Percentiles rank a stretch among this genome's conserved stretches.
phyloP scores from a whole-genome alignment of 2,888 invertebrate genomes.

The Capitulum mitella region DNA sequence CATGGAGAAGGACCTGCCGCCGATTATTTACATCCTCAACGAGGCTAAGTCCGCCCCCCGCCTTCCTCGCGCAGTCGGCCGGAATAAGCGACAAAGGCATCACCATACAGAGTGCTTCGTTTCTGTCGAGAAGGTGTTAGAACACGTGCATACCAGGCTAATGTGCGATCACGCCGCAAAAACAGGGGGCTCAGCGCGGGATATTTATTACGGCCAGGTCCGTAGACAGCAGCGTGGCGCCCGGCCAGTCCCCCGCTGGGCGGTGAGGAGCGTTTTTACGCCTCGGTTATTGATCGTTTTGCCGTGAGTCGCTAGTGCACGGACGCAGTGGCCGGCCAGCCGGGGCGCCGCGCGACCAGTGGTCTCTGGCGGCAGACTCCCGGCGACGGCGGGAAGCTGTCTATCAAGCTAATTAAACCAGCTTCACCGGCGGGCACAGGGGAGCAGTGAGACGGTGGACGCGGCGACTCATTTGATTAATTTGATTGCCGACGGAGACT shows the following conservation, averaged over 20 bases:
- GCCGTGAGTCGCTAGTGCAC: no score
- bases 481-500: background rate
- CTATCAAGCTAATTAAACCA: background rate
- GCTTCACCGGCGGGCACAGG: background rate
- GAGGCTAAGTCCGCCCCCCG: background rate
- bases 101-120: background rate
- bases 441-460: background rate
- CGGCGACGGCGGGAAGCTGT: background rate
- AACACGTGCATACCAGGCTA: constrained; percentile 2
- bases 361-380: background rate
- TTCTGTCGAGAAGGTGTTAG: constrained; percentile 11
- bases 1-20: background rate
- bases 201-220: background rate
- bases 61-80: background rate
- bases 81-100: background rate
- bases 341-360: background rate
- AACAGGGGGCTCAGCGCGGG: background rate
- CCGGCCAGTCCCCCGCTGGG: background rate
- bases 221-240: background rate
- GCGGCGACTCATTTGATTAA: background rate
- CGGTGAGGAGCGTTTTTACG: background rate
- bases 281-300: background rate
- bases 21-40: background rate
- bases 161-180: background rate
- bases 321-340: no score